Evolutionary conservation across 2,113 vertebrate genomes (phyloP), one percentile per base, ranked within the genome.

Genomic region (Sebastes fasciatus): DNA sequence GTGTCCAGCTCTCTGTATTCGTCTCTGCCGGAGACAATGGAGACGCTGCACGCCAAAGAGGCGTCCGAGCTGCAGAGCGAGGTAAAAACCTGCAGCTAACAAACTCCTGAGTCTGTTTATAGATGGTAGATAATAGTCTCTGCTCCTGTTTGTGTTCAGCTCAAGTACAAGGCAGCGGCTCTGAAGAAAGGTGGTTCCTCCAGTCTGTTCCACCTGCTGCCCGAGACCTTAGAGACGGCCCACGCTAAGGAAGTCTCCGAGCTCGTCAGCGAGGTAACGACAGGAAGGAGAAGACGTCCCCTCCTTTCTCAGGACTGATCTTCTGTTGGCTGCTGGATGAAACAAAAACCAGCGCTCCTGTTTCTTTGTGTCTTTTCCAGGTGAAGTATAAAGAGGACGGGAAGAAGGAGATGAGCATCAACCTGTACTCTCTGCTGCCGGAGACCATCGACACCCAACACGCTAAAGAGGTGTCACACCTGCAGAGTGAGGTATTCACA

Each of bases 151-250:
- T 66, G 55, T 58, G 11, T 60, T 2, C 71, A 99, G 97, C 92
- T 95, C 45, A 97, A 96, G 71, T 98, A 98, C 87, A 97, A 96
- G 91, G 95, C 34, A 34, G 34, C 92, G 61, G 91, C 80, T 65
- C 86, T 91, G 75, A 97, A 96, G 93, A 93, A 95, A 17, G 93
- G 91, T 40, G 94, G 96, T 34, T 93, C 95, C 66, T 95, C 94
- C 58, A 94, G 94, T 70, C 91, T 97, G 17, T 98, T 97, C 91
- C 96, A 96, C 70, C 94, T 89, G 88, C 97, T 99, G 94, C 96
- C 97, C 0, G 96, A 96, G 60, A 98, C 97, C 19, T 90, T 96
- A 11, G 96, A 98, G 77, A 98, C 96, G 2, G 95, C 94, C 6
- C 97, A 97, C 76, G 97, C 97, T 0, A 96, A 94, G 90, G 95